Conservation (phyloP, 2,888 invertebrate genomes). For the Lysandra coridon region DNA sequence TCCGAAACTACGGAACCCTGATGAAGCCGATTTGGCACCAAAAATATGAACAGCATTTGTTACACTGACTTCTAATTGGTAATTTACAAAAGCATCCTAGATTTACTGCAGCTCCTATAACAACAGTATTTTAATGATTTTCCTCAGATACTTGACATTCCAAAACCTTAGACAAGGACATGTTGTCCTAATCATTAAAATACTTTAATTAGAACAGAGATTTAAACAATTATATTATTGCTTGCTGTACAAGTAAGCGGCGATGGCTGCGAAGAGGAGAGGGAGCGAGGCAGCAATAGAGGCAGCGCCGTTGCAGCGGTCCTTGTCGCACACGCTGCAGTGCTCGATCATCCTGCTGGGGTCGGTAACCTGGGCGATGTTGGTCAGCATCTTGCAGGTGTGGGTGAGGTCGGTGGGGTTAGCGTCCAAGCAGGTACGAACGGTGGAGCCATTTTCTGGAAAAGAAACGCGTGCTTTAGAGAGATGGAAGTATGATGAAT, state of each 20-base stretch:
- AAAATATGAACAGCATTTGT: slow-evolving; percentile 15
- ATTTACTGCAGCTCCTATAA: not conserved
- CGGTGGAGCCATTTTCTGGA: slow-evolving; percentile 60
- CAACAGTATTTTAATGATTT: not conserved
- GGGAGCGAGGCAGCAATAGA: slow-evolving; percentile 61
- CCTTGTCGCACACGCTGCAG: slow-evolving; percentile 74
- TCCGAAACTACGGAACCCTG: not conserved
- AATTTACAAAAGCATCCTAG: slow-evolving; percentile 27
- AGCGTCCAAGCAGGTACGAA: slow-evolving; percentile 66
- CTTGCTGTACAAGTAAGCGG: slow-evolving; percentile 61
- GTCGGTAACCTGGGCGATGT: slow-evolving; percentile 42
- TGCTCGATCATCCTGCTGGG: slow-evolving; percentile 53
- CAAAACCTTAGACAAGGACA: not conserved
- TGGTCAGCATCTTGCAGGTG: slow-evolving; percentile 56
- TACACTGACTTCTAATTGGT: slow-evolving; percentile 18
- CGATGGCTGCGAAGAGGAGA: slow-evolving; percentile 55
- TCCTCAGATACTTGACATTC: not conserved
- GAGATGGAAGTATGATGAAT: no score
- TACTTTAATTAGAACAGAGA: slow-evolving; percentile 33
- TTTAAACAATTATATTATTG: slow-evolving; percentile 54
- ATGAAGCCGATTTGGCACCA: slow-evolving; percentile 31
- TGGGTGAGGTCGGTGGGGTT: slow-evolving; percentile 59
- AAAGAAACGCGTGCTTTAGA: slow-evolving; percentile 33
- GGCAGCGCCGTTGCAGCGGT: slow-evolving; percentile 76
- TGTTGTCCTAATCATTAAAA: not conserved